These are phyloP conservation scores for Lamellibrachia satsuma DNA, from an alignment of 2,888 invertebrate genomes.

Conservation along the genomic window DNA sequence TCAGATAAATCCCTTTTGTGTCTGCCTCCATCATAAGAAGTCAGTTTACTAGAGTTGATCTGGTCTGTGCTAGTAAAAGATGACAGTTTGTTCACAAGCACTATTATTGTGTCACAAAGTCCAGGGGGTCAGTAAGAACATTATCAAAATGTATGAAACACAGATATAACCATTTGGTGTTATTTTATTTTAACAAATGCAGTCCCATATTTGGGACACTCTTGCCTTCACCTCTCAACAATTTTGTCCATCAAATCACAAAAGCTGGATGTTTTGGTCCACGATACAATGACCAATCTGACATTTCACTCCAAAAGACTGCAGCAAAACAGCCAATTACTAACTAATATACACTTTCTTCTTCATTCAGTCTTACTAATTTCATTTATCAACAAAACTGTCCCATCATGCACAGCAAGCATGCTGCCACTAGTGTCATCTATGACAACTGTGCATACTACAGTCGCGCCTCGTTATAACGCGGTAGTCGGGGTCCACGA, in stretches of 20 bases:
- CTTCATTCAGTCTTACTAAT: not conserved
- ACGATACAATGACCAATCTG: not conserved
- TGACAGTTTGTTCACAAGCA: slow-evolving; percentile 1
- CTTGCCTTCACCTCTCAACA: not conserved
- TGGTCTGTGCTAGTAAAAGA: not conserved
- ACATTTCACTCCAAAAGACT: slow-evolving; percentile 19
- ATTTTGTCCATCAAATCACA: not conserved
- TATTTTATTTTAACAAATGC: not conserved
- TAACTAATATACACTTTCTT: not conserved
- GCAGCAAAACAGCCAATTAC: slow-evolving; percentile 7
- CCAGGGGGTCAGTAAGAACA: not conserved
- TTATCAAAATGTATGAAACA: slow-evolving; percentile 18
- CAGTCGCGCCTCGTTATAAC: too few relatives aligned
- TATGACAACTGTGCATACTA: not conserved
- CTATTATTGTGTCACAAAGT: not conserved
- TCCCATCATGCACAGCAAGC: not conserved
- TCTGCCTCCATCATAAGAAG: not conserved
- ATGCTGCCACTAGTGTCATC: not conserved
- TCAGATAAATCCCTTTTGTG: not conserved
- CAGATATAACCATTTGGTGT: not conserved
- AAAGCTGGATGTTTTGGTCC: not conserved
- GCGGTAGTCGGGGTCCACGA: too few relatives aligned
- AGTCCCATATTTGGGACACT: not conserved
- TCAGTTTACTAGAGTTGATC: not conserved
- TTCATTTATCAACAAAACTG: not conserved